Evolutionary conservation across 2,797 vertebrate genomes (phyloP), one percentile per base, ranked within the genome.

Genomic region (Cheirogaleus major): DNA sequence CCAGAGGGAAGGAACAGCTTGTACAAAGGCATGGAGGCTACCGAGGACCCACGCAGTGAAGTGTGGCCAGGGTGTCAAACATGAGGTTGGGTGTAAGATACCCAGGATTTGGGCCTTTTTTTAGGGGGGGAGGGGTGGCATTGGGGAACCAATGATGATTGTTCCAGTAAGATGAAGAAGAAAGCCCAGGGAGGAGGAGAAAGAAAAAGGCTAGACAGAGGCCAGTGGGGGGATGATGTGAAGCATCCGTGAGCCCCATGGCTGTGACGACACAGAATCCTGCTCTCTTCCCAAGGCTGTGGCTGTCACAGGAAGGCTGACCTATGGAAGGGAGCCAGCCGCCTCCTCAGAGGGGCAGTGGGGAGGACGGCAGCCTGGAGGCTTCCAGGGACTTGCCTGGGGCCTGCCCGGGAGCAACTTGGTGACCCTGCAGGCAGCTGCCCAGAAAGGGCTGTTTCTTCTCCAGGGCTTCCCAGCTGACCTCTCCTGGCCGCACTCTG

Each of bases 31-130:
- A 0, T 25, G 4, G 48, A 72, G 43, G 27, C 65, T 55, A 11
- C 84, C 5, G 3, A 43, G 69, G 48, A 17, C 38, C 43, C 0
- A 3, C 0, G 8, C 3, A 27, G 22, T 5, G 18, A 43, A 4
- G 4, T 6, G 18, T 57, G 9, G 41, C 59, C 20, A 1, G 20
- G 11, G 13, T 1, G 8, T 35, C 45, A 25, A 20, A 10, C 14
- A 0, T 1, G 63, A 59, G 65, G 12, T 2, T 48, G 55, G 18
- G 3, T 3, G 1, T 6, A 0, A n/a, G 25, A 20, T 14, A 3
- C 57, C 69, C 10, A 43, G 43, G 1, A 30, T 38, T 63, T 13
- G 38, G 32, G 61, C 35, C 50, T 7, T 3, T 52, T 43, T 8
- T 2, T 38, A 4, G 38, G 2, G 1, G 7, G 55, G 50, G 9